Conservation (phyloP, 1,140 invertebrate genomes). For the Plectus sambesii region DNA sequence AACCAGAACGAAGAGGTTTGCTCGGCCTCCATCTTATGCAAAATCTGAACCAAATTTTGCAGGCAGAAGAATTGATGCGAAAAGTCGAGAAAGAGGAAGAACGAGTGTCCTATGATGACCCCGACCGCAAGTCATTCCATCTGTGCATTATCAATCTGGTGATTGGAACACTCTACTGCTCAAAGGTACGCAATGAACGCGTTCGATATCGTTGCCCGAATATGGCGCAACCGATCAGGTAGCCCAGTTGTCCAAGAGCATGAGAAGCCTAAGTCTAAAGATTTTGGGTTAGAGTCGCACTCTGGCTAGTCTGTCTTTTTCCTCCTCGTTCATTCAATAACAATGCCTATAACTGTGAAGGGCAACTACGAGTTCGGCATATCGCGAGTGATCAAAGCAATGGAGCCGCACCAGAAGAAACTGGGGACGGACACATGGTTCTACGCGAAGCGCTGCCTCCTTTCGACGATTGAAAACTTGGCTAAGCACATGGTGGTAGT, state of each 20-base stretch:
- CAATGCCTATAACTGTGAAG: too few relatives aligned
- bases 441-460: constrained; percentile 84
- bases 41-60: constrained; percentile 6
- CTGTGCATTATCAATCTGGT: constrained; percentile 97
- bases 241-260: too few relatives aligned
- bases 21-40: constrained; percentile 2
- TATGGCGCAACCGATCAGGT: too few relatives aligned
- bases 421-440: constrained; percentile 93
- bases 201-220: too few relatives aligned
- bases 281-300: too few relatives aligned
- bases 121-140: constrained; percentile 88
- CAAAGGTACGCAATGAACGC: too few relatives aligned
- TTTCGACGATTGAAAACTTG: constrained; percentile 75
- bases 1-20: constrained; percentile 81
- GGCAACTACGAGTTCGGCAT: constrained; percentile 99
- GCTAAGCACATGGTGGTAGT: constrained; percentile 67
- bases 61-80: constrained; percentile 92
- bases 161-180: constrained; percentile 91
- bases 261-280: too few relatives aligned
- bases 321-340: too few relatives aligned
- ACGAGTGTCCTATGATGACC: constrained; percentile 70
- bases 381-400: constrained; percentile 84
- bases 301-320: too few relatives aligned
- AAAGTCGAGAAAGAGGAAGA: constrained; percentile 98
- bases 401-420: constrained; percentile 89